phyloP scores from a whole-genome alignment of 1,140 invertebrate genomes.

The Bicyclus anynana region DNA sequence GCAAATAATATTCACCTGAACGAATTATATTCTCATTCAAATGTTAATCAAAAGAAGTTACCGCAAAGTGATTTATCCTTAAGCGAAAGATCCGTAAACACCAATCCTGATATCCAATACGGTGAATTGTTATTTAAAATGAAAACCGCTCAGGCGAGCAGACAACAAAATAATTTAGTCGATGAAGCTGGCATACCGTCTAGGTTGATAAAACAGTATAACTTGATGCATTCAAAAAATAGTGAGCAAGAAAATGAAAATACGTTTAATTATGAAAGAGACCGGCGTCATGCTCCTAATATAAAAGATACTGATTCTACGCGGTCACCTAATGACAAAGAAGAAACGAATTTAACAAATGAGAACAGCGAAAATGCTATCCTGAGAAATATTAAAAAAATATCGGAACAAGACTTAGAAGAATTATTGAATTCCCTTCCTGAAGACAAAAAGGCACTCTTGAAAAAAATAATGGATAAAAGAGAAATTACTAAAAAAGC shows the following conservation, averaged over 20 bases:
- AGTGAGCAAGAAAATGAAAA: slow-evolving; percentile 4
- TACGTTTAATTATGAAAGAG: slow-evolving; percentile 23
- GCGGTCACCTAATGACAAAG: slow-evolving; percentile 18
- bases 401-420: slow-evolving; percentile 56
- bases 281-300: slow-evolving; percentile 40
- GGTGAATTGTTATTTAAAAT: slow-evolving; percentile 15
- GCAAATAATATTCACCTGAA: no score
- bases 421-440: slow-evolving; percentile 55
- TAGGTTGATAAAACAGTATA: slow-evolving; percentile 1
- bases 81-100: background rate
- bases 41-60: background rate
- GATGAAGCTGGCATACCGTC: slow-evolving; percentile 5
- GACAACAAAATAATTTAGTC: background rate
- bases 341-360: slow-evolving; percentile 20
- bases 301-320: slow-evolving; percentile 12
- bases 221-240: slow-evolving; percentile 12
- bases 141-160: background rate
- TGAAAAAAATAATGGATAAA: slow-evolving; percentile 64
- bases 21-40: background rate
- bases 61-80: background rate
- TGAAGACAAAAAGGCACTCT: slow-evolving; percentile 54
- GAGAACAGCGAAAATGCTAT: slow-evolving; percentile 57
- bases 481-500: slow-evolving; percentile 69
- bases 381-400: slow-evolving; percentile 57
- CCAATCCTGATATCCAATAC: slow-evolving; percentile 7